Evolutionary conservation across 2,113 vertebrate species (phyloP).

Genomic region (Rhinoptilus africanus): DNA sequence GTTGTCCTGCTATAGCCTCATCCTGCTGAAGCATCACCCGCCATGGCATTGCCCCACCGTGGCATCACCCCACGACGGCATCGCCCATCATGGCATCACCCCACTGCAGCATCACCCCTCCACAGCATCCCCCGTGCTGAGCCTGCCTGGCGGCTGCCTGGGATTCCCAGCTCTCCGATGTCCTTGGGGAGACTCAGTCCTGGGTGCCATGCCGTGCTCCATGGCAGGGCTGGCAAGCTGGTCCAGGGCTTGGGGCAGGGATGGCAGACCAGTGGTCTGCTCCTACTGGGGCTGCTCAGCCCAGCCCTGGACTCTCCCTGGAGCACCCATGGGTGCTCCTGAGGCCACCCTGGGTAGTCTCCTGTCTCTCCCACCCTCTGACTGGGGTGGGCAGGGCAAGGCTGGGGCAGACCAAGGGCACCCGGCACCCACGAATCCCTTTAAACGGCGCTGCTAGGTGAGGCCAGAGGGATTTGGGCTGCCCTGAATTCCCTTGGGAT

Average conservation of each 20-base stretch:
- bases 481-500: neutral
- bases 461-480: neutral
- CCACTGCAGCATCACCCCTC: too few species aligned
- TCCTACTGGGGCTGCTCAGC: neutral
- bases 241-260: neutral
- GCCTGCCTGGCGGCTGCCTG: neutral
- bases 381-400: neutral
- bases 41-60: neutral
- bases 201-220: neutral
- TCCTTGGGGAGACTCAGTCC: neutral
- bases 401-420: neutral
- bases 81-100: neutral
- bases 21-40: neutral
- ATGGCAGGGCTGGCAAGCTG: neutral
- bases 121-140: neutral
- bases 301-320: neutral
- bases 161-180: neutral
- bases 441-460: neutral
- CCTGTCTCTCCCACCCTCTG: neutral
- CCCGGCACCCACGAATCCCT: fast-evolving
- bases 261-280: neutral
- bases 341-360: neutral
- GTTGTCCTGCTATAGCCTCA: neutral
- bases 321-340: neutral
- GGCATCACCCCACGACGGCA: neutral